Evolutionary conservation across 2,797 vertebrate species (phyloP), one percentile per base, ranked within the genome.

Genomic region (Momotus momota): DNA sequence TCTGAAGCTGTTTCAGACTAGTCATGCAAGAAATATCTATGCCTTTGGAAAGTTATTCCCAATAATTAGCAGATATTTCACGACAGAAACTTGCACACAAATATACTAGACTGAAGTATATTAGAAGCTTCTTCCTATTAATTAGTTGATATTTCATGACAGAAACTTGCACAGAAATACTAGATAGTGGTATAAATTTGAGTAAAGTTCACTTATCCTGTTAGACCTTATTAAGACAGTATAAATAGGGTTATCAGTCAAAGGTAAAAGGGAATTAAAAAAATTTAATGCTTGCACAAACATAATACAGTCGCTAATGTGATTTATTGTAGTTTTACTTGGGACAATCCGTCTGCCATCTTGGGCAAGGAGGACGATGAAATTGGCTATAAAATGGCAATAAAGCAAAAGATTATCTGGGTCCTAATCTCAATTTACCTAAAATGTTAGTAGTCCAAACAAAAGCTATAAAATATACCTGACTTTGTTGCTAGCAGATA

Each of bases 201-300:
- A 78, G 58, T 90, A 86, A 74, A 69, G 60, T 90, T 94, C 69
- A 71, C 33, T 80, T 90, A 64, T 6, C 40, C 45, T 81, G 35
- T 55, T 89, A 78, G 48, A 81, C 31, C 6, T 83, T 95, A 80
- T 87, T 93, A 95, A 92, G 41, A 27, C 45, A 67, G 38, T 52
- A 48, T 91, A 90, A 93, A 71, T 78, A 88, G 69, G 72, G 91
- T 90, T 94, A 91, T 90, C 82, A 78, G 52, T 93, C 48, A 87
- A 67, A 86, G 26, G 51, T 67, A 78, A 93, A 93, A 82, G 45
- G 25, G 38, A 82, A 74, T 78, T 71, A 27, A 83, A 90, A 70
- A 94, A 92, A 73, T 12, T 4, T 78, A 78, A 46, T 71, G 35
- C 55, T 91, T 92, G 70, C 48, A 91, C 52, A 88, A 91, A 83